Evolutionary conservation across 2,113 vertebrate genomes (phyloP).

Genomic region (Lates calcarifer): DNA sequence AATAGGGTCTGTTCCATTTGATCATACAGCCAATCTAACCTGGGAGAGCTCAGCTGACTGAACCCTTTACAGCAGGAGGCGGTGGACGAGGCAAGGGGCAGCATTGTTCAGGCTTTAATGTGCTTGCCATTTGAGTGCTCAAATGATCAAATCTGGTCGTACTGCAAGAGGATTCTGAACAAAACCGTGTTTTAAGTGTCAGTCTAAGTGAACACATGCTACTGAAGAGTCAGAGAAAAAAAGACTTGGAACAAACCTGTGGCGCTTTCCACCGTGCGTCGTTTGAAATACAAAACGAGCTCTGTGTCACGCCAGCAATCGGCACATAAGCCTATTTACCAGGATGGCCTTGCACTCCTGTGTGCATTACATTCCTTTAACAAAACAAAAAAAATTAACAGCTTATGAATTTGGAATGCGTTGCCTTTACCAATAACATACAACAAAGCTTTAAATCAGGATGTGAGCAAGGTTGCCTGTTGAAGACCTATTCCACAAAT

Average conservation of each 20-base stretch:
- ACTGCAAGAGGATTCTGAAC: constrained; percentile 4
- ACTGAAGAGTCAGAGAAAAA: not conserved
- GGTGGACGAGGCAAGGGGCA: not conserved
- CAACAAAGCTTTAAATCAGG: constrained; percentile 38
- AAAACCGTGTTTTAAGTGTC: constrained; percentile 7
- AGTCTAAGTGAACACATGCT: not conserved
- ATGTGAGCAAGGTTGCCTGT: constrained; percentile 20
- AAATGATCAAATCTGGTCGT: constrained; percentile 52
- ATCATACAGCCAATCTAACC: constrained; percentile 64
- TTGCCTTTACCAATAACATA: constrained; percentile 13
- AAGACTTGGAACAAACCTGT: constrained; percentile 2
- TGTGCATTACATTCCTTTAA: constrained; percentile 20
- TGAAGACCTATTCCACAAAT: constrained; percentile 38
- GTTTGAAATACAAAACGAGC: constrained; percentile 13
- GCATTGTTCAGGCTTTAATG: constrained; percentile 56
- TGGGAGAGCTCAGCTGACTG: constrained; percentile 30
- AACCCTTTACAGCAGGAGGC: constrained; percentile 49
- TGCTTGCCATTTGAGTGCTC: constrained; percentile 33
- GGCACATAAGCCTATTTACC: constrained; percentile 80
- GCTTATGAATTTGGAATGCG: constrained; percentile 16
- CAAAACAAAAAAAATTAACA: constrained; percentile 12
- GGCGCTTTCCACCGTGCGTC: not conserved
- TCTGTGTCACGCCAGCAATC: constrained; percentile 80
- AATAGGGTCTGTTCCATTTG: constrained; percentile 77
- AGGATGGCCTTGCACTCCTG: constrained; percentile 54